A percentile compares a stretch with the other conserved stretches of the same genome.
These are phyloP conservation scores for Alsophila aescularia DNA, from an alignment of 2,888 invertebrate species.

Conservation along the genomic window DNA sequence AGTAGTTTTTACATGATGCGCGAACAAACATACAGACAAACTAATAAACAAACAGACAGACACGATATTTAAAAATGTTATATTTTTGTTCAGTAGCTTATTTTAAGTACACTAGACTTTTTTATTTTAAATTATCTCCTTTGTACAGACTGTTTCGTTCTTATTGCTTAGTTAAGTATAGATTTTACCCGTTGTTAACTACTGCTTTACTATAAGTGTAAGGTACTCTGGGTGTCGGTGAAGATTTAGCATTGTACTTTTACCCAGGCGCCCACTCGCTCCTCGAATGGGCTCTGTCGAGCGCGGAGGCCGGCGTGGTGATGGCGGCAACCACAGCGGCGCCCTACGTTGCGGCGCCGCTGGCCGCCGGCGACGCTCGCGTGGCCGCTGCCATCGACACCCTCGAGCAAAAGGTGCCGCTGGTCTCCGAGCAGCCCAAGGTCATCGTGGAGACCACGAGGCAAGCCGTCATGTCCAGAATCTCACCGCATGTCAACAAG, in stretches of 20 bases:
- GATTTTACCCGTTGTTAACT: too few species aligned
- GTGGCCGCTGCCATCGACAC: conserved; percentile 87
- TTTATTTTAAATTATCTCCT: too few species aligned
- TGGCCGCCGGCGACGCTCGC: conserved; percentile 85
- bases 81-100: too few species aligned
- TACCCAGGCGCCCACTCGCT: conserved; percentile 85
- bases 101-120: too few species aligned
- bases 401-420: conserved; percentile 87
- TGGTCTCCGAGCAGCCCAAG: conserved; percentile 87
- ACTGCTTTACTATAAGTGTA: too few species aligned
- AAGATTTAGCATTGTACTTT: background rate
- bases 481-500: conserved; percentile 82
- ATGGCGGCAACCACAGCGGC: conserved; percentile 86
- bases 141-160: too few species aligned
- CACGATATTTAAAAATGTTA: too few species aligned
- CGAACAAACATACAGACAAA: too few species aligned
- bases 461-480: conserved; percentile 83
- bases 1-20: too few species aligned
- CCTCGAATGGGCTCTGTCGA: conserved; percentile 88
- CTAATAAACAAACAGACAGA: too few species aligned
- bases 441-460: conserved; percentile 84
- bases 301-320: conserved; percentile 87
- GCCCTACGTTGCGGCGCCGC: conserved; percentile 82
- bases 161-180: too few species aligned
- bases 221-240: too few species aligned